These are phyloP conservation scores for Ornithoptera alexandrae DNA, from an alignment of 2,888 invertebrate genomes.

Conservation along the genomic window DNA sequence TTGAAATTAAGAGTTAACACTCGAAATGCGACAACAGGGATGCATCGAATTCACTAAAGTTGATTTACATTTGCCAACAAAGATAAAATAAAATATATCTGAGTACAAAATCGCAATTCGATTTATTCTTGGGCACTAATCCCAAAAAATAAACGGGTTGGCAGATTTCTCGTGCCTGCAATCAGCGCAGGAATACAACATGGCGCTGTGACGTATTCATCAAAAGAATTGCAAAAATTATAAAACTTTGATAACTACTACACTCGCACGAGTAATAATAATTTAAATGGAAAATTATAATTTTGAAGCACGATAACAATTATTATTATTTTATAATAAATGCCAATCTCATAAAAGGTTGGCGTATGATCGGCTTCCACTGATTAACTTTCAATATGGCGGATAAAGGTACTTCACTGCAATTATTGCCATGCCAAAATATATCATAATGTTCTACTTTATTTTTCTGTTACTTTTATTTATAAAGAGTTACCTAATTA, in stretches of 20 bases:
- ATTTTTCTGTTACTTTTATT: background rate
- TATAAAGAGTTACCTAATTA: no score
- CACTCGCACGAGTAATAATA: slow-evolving; percentile 3
- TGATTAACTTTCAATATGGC: slow-evolving; percentile 76
- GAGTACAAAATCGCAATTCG: slow-evolving; percentile 78
- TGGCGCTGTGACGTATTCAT: slow-evolving; percentile 79
- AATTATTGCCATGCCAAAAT: slow-evolving; percentile 50
- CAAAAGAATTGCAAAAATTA: slow-evolving; percentile 72
- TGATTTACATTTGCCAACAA: slow-evolving; percentile 77
- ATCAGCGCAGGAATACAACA: slow-evolving; percentile 81
- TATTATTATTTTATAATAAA: slow-evolving; percentile 53
- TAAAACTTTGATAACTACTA: slow-evolving; percentile 40
- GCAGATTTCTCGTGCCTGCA: slow-evolving; percentile 81
- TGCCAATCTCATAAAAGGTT: slow-evolving; percentile 69
- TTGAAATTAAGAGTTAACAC: slow-evolving; percentile 76
- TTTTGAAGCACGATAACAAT: slow-evolving; percentile 53
- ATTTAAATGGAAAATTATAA: slow-evolving; percentile 53
- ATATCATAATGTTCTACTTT: background rate
- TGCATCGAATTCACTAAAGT: slow-evolving; percentile 74
- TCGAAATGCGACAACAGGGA: slow-evolving; percentile 74
- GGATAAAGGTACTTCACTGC: slow-evolving; percentile 59
- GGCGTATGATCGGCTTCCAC: slow-evolving; percentile 75
- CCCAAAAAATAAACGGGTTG: slow-evolving; percentile 80
- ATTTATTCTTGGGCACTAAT: slow-evolving; percentile 76
- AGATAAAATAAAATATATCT: slow-evolving; percentile 77